A percentile compares a stretch with the other conserved stretches of the same genome.
These are phyloP conservation scores for Chlorodrepanis virens DNA, from an alignment of 2,113 vertebrate genomes.

Conservation along the genomic window DNA sequence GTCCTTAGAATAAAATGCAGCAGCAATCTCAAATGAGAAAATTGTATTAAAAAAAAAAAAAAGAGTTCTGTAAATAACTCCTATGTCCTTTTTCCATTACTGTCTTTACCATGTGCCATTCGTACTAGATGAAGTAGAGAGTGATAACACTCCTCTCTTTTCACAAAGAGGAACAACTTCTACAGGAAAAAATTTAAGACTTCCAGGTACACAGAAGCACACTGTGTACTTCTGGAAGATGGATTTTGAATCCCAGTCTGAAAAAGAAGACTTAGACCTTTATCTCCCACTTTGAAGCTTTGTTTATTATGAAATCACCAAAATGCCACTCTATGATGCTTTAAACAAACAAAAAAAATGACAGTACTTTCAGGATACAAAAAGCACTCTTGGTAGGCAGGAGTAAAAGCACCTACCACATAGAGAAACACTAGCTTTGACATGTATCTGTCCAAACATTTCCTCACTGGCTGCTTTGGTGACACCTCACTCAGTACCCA, in stretches of 20 bases:
- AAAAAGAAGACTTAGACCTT: neutral
- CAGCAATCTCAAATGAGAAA: neutral
- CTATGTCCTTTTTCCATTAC: neutral
- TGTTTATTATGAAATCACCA: neutral
- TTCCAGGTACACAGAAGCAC: neutral
- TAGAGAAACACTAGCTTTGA: neutral
- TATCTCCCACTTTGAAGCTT: neutral
- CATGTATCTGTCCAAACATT: neutral
- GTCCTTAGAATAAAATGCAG: neutral
- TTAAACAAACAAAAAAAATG: neutral
- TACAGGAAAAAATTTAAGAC: neutral
- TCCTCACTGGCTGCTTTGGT: neutral
- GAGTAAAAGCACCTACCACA: neutral
- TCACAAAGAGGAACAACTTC: neutral
- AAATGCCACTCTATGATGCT: neutral
- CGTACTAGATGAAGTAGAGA: neutral
- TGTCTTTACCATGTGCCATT: neutral
- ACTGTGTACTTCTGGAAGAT: accelerated
- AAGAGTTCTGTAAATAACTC: neutral
- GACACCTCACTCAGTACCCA: neutral
- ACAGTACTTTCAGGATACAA: neutral
- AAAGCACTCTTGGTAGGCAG: neutral
- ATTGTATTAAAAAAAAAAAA: neutral
- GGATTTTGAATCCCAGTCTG: neutral
- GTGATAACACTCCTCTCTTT: neutral